A percentile compares a stretch with the other conserved stretches of the same genome.
These are phyloP conservation scores for Spodoptera frugiperda DNA, from an alignment of 1,140 invertebrate genomes.

Conservation along the genomic window DNA sequence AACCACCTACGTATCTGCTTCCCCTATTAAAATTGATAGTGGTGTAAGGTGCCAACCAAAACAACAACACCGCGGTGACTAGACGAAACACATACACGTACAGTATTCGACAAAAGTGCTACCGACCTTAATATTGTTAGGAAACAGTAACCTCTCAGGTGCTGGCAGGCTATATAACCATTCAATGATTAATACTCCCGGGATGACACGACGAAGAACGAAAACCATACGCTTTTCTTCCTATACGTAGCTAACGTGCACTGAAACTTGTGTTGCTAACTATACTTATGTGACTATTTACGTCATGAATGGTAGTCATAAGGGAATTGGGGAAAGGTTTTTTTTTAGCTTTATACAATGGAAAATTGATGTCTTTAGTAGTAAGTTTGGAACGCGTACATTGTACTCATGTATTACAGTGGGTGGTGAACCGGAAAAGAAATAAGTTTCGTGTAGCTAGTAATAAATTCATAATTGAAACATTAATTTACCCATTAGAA, in stretches of 20 bases:
- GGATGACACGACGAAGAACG: constrained; percentile 60
- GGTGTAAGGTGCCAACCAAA: constrained; percentile 16
- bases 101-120: constrained; percentile 59
- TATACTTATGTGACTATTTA: constrained; percentile 6
- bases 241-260: not conserved
- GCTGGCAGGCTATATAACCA: constrained; percentile 63
- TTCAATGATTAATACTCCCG: constrained; percentile 69
- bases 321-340: too few species aligned
- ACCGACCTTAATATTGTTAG: constrained; percentile 62
- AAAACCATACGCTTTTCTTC: constrained; percentile 54
- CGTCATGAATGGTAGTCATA: not conserved
- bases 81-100: constrained; percentile 30
- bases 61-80: constrained; percentile 49
- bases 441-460: too few species aligned
- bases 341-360: too few species aligned
- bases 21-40: constrained; percentile 32
- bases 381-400: too few species aligned
- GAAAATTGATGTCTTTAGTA: too few species aligned
- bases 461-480: too few species aligned
- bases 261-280: constrained; percentile 22
- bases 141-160: constrained; percentile 69
- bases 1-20: not conserved
- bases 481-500: too few species aligned
- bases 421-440: too few species aligned
- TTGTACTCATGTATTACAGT: too few species aligned